Evolutionary conservation across 1,140 invertebrate genomes (phyloP).

Genomic region (Elymnias hypermnestra): DNA sequence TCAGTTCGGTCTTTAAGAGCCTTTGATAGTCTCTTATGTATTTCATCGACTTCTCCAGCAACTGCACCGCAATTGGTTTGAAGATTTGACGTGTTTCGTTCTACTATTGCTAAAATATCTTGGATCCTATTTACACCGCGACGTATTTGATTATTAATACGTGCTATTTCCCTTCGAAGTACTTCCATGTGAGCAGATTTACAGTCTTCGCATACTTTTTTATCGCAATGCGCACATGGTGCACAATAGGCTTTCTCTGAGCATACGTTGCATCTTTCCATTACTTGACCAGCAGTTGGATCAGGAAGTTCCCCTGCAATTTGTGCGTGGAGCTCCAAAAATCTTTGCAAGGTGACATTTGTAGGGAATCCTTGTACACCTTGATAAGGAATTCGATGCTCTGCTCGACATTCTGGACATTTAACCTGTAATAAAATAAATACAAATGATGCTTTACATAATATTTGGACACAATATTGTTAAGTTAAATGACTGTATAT

Average conservation of each 20-base stretch:
- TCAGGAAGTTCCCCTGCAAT: slow-evolving; percentile 94
- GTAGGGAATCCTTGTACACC: slow-evolving; percentile 96
- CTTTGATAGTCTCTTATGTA: slow-evolving; percentile 91
- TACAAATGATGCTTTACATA: no score
- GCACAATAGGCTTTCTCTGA: slow-evolving; percentile 95
- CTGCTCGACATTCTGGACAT: slow-evolving; percentile 98
- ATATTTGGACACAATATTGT: no score
- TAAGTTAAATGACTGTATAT: no score
- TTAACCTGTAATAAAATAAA: slow-evolving; percentile 84
- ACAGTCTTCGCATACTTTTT: slow-evolving; percentile 93
- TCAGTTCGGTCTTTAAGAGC: slow-evolving; percentile 95
- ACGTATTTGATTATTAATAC: slow-evolving; percentile 95
- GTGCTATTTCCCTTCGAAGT: slow-evolving; percentile 92
- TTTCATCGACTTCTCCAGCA: slow-evolving; percentile 94
- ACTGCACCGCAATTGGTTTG: slow-evolving; percentile 91
- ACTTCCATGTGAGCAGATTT: slow-evolving; percentile 97
- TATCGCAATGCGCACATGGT: slow-evolving; percentile 94
- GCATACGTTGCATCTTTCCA: slow-evolving; percentile 93
- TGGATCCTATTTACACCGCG: slow-evolving; percentile 90
- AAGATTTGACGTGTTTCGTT: slow-evolving; percentile 89
- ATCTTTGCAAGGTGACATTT: slow-evolving; percentile 96
- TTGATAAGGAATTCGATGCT: slow-evolving; percentile 97
- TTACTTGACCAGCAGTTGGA: slow-evolving; percentile 87
- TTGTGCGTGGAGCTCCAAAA: slow-evolving; percentile 95
- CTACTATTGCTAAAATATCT: slow-evolving; percentile 88